A percentile compares a stretch with the other conserved stretches of the same genome.
Evolutionary conservation across 1,140 invertebrate genomes (phyloP).

Genomic region (Papilio dardanus): DNA sequence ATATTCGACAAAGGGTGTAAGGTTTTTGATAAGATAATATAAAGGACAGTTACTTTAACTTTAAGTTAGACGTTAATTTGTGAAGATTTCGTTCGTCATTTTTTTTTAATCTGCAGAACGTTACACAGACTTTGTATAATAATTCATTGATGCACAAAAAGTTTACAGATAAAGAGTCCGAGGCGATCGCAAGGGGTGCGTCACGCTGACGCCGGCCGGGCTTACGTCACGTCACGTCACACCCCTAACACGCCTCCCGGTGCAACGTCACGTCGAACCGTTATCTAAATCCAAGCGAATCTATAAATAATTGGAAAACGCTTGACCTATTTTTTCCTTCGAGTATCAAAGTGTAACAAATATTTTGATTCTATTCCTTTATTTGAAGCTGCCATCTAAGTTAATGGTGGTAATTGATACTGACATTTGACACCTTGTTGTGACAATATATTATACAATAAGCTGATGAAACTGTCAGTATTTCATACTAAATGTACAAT

Average conservation of each 20-base stretch:
- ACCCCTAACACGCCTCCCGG: slow-evolving; percentile 14
- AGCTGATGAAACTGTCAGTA: neutral
- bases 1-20: too few species aligned
- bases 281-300: slow-evolving; percentile 36
- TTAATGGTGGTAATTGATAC: too few species aligned
- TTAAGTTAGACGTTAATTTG: too few species aligned
- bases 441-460: neutral
- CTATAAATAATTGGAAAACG: slow-evolving; percentile 36
- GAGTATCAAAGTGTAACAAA: neutral
- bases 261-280: slow-evolving; percentile 17
- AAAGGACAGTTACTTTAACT: too few species aligned
- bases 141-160: neutral
- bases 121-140: neutral
- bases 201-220: slow-evolving; percentile 42
- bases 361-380: neutral
- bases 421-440: neutral
- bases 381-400: too few species aligned
- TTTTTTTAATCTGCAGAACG: neutral
- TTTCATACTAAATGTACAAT: neutral
- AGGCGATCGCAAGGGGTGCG: slow-evolving; percentile 38
- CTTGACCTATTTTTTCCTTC: slow-evolving; percentile 31
- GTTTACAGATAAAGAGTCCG: neutral
- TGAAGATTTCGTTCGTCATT: neutral
- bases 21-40: too few species aligned
- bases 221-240: slow-evolving; percentile 42